These are phyloP conservation scores for Drosophila sturtevanti DNA, from an alignment of 1,140 invertebrate species.

Conservation along the genomic window DNA sequence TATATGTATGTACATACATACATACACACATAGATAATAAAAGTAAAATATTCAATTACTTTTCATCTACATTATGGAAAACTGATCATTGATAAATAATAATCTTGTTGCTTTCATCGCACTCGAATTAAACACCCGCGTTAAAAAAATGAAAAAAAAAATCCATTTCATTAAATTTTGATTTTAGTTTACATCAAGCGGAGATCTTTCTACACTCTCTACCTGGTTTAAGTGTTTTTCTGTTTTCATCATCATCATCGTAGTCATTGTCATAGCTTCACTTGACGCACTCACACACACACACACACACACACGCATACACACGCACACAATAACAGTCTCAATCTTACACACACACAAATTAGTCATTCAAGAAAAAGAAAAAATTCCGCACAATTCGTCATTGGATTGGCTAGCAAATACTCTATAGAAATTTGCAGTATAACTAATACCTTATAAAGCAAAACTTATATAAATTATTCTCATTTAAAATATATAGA, in stretches of 20 bases:
- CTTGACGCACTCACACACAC: not conserved
- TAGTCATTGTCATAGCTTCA: not conserved
- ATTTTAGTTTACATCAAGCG: not conserved
- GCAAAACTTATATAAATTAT: no score
- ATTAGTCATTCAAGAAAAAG: constrained; percentile 6
- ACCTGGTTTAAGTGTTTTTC: constrained; percentile 4
- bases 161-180: not conserved
- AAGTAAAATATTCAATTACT: not conserved
- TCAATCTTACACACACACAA: not conserved
- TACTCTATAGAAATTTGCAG: not conserved
- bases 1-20: no score
- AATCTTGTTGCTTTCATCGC: constrained; percentile 1
- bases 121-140: not conserved
- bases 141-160: no score
- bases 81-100: not conserved
- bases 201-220: constrained; percentile 1
- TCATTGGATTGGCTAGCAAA: not conserved
- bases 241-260: not conserved
- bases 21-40: not conserved
- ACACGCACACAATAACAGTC: not conserved
- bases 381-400: constrained; percentile 1
- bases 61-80: not conserved
- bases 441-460: no score
- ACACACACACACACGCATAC: not conserved
- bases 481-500: no score